These are phyloP conservation scores for Cotesia vestalis DNA, from an alignment of 1,140 invertebrate genomes.

Conservation along the genomic window DNA sequence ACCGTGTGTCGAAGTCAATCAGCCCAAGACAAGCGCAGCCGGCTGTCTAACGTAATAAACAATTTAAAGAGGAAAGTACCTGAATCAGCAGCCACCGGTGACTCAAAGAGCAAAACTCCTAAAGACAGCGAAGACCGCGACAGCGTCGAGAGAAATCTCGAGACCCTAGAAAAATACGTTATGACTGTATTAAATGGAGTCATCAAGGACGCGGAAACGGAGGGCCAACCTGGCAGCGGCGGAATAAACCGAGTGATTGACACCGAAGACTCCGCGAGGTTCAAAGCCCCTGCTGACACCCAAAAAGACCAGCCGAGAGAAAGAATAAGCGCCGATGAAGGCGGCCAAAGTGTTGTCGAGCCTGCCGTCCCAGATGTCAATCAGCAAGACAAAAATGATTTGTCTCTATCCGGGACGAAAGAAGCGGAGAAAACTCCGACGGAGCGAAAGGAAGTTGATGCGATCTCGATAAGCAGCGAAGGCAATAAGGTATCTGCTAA, in stretches of 20 bases:
- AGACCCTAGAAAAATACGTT: constrained; percentile 60
- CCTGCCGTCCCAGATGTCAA: constrained; percentile 11
- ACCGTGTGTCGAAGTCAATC: constrained; percentile 48
- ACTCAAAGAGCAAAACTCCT: constrained; percentile 35
- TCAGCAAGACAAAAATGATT: neutral
- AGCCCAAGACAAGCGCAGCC: constrained; percentile 60
- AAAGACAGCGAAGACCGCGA: constrained; percentile 49
- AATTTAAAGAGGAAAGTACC: constrained; percentile 61
- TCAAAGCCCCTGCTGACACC: constrained; percentile 23
- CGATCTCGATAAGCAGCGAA: neutral
- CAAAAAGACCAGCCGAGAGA: neutral
- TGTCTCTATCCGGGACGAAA: constrained; percentile 24
- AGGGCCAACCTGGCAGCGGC: constrained; percentile 35
- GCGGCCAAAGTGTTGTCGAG: constrained; percentile 15
- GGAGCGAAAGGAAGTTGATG: neutral
- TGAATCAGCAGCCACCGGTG: constrained; percentile 27
- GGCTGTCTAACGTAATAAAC: constrained; percentile 63
- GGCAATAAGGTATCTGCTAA: neutral
- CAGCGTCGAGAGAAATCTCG: constrained; percentile 57
- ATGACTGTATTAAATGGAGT: constrained; percentile 64
- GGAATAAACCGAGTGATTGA: constrained; percentile 17
- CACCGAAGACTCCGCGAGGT: constrained; percentile 13
- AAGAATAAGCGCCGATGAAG: constrained; percentile 22
- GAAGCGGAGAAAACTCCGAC: constrained; percentile 5
- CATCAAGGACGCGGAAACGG: constrained; percentile 56